A percentile compares a stretch with the other conserved stretches of the same genome.
These are phyloP conservation scores for Cheiracanthium punctorium DNA, from an alignment of 2,888 invertebrate genomes.

Conservation along the genomic window DNA sequence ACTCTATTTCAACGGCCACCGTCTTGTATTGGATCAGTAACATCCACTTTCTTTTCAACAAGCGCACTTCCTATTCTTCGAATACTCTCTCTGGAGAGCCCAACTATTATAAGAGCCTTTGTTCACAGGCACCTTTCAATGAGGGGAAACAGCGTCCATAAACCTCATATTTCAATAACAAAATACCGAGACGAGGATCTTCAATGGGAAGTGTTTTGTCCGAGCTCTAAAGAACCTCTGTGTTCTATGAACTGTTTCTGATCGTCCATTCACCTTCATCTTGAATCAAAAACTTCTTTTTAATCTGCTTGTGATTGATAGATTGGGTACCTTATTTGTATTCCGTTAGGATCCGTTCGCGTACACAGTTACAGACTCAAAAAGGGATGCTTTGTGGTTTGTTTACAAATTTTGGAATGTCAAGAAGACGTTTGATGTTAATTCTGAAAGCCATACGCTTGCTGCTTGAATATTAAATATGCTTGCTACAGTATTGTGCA, in stretches of 20 bases:
- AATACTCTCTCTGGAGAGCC: too few species aligned
- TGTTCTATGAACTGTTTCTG: slow-evolving; percentile 59
- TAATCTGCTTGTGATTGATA: background rate
- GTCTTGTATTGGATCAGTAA: too few species aligned
- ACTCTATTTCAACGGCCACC: too few species aligned
- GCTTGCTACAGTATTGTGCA: too few species aligned
- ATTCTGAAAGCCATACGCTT: too few species aligned
- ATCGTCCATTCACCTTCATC: slow-evolving; percentile 56
- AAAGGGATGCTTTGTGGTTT: background rate
- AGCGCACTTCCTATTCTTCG: too few species aligned
- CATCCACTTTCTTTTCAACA: too few species aligned
- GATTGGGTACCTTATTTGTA: slow-evolving; percentile 12
- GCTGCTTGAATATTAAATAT: background rate
- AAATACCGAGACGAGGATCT: background rate
- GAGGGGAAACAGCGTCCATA: background rate
- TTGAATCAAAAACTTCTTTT: background rate
- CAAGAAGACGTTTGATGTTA: too few species aligned
- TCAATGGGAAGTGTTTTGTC: background rate
- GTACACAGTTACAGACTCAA: background rate
- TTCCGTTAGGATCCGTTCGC: background rate
- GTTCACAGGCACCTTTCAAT: background rate
- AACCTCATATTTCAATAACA: background rate
- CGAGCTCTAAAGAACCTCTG: background rate
- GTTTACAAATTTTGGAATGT: background rate
- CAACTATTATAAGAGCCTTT: too few species aligned